Conservation (phyloP, 2,888 invertebrate genomes). For the Sarcophaga subvicina region DNA sequence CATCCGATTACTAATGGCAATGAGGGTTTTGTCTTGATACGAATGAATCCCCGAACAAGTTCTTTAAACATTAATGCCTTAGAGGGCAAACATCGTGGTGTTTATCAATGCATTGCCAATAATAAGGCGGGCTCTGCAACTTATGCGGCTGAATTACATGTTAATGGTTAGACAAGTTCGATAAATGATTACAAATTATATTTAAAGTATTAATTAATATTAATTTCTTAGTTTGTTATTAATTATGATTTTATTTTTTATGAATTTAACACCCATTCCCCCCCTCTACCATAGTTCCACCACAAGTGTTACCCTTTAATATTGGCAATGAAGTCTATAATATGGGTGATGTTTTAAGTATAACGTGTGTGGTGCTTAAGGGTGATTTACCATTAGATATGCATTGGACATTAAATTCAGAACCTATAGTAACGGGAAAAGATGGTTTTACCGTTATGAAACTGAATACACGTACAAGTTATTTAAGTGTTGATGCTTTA, state of each 20-base stretch:
- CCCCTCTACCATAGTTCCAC: conserved; percentile 79
- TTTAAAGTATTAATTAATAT: neutral
- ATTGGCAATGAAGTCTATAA: conserved; percentile 85
- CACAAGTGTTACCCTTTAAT: conserved; percentile 83
- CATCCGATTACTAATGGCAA: conserved; percentile 86
- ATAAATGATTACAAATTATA: neutral
- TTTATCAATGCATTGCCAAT: conserved; percentile 86
- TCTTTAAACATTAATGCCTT: conserved; percentile 85
- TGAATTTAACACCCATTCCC: neutral
- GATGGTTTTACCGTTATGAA: conserved; percentile 84
- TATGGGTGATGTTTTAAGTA: conserved; percentile 85
- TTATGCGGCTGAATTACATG: conserved; percentile 84
- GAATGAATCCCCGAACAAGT: conserved; percentile 84
- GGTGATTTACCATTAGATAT: conserved; percentile 91
- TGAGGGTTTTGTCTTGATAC: conserved; percentile 84
- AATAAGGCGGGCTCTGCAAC: conserved; percentile 84
- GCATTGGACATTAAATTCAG: conserved; percentile 85
- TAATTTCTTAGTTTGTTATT: conserved; percentile 2
- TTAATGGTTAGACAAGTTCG: conserved; percentile 83
- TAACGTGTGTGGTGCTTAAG: conserved; percentile 87
- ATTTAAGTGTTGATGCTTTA: conserved; percentile 85
- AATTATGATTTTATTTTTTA: conserved; percentile 15
- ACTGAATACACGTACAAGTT: conserved; percentile 84
- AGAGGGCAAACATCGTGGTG: conserved; percentile 85
- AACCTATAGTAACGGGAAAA: conserved; percentile 85